Evolutionary conservation across 2,888 invertebrate genomes (phyloP).

Genomic region (Eupithecia centaureata): DNA sequence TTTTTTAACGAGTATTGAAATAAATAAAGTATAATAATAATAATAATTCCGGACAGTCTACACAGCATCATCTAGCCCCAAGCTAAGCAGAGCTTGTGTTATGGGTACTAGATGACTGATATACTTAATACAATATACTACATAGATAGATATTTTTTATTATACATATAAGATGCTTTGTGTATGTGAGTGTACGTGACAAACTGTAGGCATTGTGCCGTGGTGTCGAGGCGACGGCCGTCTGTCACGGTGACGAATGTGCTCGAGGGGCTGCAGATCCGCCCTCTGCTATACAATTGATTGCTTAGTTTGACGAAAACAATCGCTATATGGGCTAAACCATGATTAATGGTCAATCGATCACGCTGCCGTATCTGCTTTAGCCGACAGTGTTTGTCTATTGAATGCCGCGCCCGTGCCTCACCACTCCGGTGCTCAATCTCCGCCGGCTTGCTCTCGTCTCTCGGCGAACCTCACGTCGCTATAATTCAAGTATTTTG

Average conservation of each 20-base stretch:
- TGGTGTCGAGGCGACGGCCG: background rate
- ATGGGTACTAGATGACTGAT: too few species aligned
- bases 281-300: constrained; percentile 4
- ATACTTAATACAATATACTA: too few species aligned
- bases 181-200: background rate
- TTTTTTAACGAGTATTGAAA: too few species aligned
- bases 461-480: constrained; percentile 14
- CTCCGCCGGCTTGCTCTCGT: constrained; percentile 11
- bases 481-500: constrained; percentile 21
- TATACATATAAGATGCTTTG: too few species aligned
- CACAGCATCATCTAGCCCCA: too few species aligned
- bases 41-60: too few species aligned
- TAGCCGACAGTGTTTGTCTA: background rate
- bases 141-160: too few species aligned
- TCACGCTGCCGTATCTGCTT: background rate
- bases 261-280: background rate
- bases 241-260: background rate
- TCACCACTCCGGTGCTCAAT: background rate
- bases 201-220: background rate
- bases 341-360: constrained; percentile 2
- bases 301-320: constrained; percentile 2
- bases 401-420: too few species aligned
- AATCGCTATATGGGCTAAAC: constrained; percentile 1
- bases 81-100: too few species aligned
- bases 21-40: too few species aligned